Percentiles rank a stretch among this genome's conserved stretches.
Conservation (phyloP, 2,797 vertebrate genomes). For the Onychomys arenicola region DNA sequence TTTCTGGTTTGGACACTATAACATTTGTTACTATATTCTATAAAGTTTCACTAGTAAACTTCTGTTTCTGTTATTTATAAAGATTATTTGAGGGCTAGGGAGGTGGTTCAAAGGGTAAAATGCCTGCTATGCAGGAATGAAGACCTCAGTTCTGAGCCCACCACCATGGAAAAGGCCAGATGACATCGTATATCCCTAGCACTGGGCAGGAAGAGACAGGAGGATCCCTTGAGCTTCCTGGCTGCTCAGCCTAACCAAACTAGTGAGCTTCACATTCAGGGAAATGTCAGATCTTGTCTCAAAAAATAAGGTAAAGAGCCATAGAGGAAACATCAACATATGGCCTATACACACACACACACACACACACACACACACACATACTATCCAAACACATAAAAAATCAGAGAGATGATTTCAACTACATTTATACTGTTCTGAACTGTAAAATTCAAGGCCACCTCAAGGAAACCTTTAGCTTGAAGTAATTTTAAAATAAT, state of each 20-base stretch:
- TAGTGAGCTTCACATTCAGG: not conserved
- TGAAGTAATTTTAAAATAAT: not conserved
- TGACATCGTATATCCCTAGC: too few relatives aligned
- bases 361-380: not conserved
- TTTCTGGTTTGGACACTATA: not conserved
- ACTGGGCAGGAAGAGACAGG: not conserved
- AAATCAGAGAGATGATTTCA: not conserved
- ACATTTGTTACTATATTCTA: not conserved
- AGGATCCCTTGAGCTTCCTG: not conserved
- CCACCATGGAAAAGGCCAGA: not conserved
- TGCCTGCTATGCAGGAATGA: not conserved
- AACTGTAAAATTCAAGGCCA: slow-evolving; percentile 39
- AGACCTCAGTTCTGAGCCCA: too few relatives aligned
- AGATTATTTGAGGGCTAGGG: not conserved
- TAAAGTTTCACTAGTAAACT: not conserved
- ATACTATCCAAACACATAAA: not conserved
- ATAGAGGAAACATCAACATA: not conserved
- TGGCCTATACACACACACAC: too few relatives aligned
- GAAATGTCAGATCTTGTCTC: not conserved
- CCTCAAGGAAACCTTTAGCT: not conserved
- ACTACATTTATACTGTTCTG: not conserved
- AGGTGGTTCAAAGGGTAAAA: not conserved
- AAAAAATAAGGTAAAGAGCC: not conserved
- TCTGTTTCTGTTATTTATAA: not conserved
- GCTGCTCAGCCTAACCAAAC: not conserved